Evolutionary conservation across 30 jellyfish, hydroid and myxozoan genomes (phyloP), one percentile per base, ranked within the genome.

Genomic region (Phacellophora camtschatica): DNA sequence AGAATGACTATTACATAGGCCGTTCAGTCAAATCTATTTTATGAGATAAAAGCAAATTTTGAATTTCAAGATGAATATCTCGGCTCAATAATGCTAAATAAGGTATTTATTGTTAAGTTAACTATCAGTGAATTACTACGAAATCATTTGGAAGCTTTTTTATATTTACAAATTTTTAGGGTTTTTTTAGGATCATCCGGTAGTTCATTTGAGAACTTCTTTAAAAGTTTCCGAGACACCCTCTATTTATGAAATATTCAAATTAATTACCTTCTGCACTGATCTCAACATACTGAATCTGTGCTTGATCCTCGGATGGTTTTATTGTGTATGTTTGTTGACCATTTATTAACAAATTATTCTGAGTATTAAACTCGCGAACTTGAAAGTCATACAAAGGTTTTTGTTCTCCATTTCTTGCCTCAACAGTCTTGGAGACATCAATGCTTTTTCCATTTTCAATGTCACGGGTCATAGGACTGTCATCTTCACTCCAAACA

Each of bases 401-500:
- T 29, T 35, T 63, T 5, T 66, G 71, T n/a, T 42, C 71, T 9
- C 42, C 70, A 1, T 25, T 34, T 5, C 27, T 66, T 35, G 93
- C 37, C 15, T 45, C 80, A 25, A 92, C 57, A 1, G 79, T 30
- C 77, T 92, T 92, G 34, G 75, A 28, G n/a, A 92, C 53, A 69
- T 86, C 92, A 50, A 70, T 80, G 18, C 94, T 74, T 62, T 84
- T 81, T 4, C 89, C 94, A 74, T 87, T 66, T 30, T 80, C 94
- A 28, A 92, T 92, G 33, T 92, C 98, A 11, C 71, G 72, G 6
- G 98, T 74, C 61, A 76, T 73, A 35, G 95, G 98, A 37, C 95
- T 81, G 49, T 74, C 96, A 1, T 85, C 88, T 57, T 92, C 98
- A 37, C 95, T 86, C 98, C 98, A 92, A 29, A 79, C 97, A 12